Conservation (phyloP, 2,113 vertebrate genomes). For the Tragelaphus buxtoni region DNA sequence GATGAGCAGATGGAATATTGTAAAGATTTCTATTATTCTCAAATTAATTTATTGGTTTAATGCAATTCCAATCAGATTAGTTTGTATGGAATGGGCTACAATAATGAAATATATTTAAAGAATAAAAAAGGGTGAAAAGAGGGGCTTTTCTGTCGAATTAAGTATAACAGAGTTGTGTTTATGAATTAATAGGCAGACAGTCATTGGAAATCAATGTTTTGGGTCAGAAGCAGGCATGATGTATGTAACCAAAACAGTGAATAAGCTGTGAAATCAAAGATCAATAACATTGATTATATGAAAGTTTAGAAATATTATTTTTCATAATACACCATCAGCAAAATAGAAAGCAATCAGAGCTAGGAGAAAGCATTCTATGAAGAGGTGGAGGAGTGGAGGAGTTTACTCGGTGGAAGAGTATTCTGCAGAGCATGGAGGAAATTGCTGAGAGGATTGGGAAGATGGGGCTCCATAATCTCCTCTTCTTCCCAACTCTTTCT, state of each 20-base stretch:
- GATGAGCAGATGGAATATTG: neutral
- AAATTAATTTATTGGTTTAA: slow-evolving; percentile 8
- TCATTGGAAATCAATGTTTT: neutral
- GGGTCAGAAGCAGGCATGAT: neutral
- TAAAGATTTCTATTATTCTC: slow-evolving; percentile 30
- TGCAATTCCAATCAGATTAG: neutral
- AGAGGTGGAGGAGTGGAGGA: neutral
- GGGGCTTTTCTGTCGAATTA: neutral
- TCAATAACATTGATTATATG: neutral
- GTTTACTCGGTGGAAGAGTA: neutral
- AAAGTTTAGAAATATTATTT: neutral
- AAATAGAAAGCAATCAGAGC: neutral
- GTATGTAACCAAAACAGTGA: neutral
- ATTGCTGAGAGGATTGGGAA: neutral
- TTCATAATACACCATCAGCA: neutral
- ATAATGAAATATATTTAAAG: neutral
- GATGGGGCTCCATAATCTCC: neutral
- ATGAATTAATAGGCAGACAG: neutral
- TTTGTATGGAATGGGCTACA: neutral
- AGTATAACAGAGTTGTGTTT: neutral
- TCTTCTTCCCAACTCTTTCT: neutral
- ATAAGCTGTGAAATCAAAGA: neutral
- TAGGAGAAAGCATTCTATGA: neutral
- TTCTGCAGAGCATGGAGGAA: neutral
- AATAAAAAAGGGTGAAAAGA: neutral